Evolutionary conservation across 2,797 vertebrate genomes (phyloP), one percentile per base, ranked within the genome.

Genomic region (Tachyglossus aculeatus): DNA sequence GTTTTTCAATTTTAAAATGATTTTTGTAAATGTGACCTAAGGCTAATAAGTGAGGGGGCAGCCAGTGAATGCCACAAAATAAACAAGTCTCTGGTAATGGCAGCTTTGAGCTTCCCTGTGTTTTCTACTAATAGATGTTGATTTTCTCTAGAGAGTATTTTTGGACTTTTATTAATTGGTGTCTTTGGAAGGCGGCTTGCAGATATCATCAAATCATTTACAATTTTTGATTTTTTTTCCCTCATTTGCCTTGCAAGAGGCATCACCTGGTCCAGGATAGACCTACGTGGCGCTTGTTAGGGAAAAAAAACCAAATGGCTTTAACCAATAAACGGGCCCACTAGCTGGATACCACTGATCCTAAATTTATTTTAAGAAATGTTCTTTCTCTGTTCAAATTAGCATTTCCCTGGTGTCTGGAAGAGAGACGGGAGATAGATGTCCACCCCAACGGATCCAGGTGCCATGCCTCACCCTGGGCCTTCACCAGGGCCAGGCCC

Each of bases 401-500:
- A 85, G 80, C 64, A 5, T 71, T 80, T n/a, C 71, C 83, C 73
- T 54, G 36, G 82, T 80, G 71, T 78, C 73, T 84, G 88, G 76
- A 86, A 76, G 80, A 77, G 66, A 82, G 67, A 75, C 67, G 67
- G 86, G 84, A 71, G 67, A 71, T 94, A 93, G 90, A 99, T 99
- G 98, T 96, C 98, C 88, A 96, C 95, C 37, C 96, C 96, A 74
- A 95, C 94, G 77, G 98, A 99, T 85, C 90, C 95, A 51, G 94
- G 95, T 65, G 79, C 95, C 64, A 98, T 98, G 96, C 96, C 97
- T 87, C 97, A 98, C 89, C 94, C 97, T 64, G 97, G 97, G 73
- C 97, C 96, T 71, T 98, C 97, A 4, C 98, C 97, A 7, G 97
- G 96, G 76, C 94, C 97, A 3, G 97, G 97, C 25, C 94, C 96